These are phyloP conservation scores for Oryctolagus cuniculus DNA, from an alignment of 2,113 vertebrate genomes.

Conservation along the genomic window DNA sequence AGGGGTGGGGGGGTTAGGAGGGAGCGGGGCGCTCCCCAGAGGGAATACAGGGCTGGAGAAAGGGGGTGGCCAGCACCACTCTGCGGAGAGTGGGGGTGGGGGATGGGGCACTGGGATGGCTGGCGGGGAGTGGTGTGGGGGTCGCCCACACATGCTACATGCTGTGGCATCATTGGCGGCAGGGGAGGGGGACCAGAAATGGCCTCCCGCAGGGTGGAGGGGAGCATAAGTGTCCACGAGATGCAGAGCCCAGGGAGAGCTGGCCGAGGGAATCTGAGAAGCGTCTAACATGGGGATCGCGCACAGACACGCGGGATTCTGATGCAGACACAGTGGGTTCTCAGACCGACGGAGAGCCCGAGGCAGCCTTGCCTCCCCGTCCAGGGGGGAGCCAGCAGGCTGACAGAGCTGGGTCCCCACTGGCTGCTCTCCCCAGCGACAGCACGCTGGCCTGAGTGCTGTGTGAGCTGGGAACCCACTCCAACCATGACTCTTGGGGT, in stretches of 20 bases:
- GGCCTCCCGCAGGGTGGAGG: not conserved
- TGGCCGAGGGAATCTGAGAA: not conserved
- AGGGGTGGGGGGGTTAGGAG: accelerated
- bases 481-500: not conserved
- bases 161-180: no score
- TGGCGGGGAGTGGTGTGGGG: not conserved
- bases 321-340: no score
- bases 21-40: not conserved
- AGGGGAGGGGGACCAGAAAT: no score
- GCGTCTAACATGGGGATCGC: no score
- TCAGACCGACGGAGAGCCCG: not conserved
- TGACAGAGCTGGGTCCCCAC: not conserved
- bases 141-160: no score
- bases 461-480: no score
- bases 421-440: not conserved
- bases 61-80: not conserved
- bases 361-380: not conserved
- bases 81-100: no score
- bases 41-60: not conserved
- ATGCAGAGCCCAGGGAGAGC: not conserved
- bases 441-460: not conserved
- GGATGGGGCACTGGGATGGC: no score
- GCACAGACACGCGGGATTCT: no score
- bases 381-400: not conserved
- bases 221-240: not conserved